Base-by-base conservation (phyloP, 2,888 invertebrate genomes). In the Lutraria lutraria region DNA sequence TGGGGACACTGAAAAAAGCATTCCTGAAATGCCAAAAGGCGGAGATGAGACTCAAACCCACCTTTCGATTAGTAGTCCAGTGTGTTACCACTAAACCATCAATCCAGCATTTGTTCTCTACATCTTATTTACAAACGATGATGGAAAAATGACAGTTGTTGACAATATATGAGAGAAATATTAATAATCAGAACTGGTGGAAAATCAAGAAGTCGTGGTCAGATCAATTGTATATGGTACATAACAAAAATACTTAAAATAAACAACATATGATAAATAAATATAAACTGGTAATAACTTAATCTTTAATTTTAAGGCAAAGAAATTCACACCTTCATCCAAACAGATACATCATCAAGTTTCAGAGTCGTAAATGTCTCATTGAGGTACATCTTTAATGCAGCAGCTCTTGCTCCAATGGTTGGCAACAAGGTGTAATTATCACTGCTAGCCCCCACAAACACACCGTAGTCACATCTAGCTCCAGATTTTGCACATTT, bases 381-480 rank as follows among this genome's bases (percentile, higher is more conserved):
- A 96, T 99, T 99, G 0, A 99, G 97, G 96, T 99, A 99, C 99
- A 99, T 99, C 97, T 99, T 99, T 13, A 99, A 97, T n/a, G 97
- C 97, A 16, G 98, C 98, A 2, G 98, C 98, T 0, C 98, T 98
- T 0, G 98, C 98, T 85, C 99, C 97, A 95, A 99, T 98, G 43
- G 90, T 83, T 0, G 97, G 97, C 53, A 98, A 97, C 0, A 97
- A 97, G 4, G 97, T 97, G 94, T 97, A 98, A 96, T 99, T 99
- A 68, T 97, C 98, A 12, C 98, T 98, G 0, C 99, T 98, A 15
- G 99, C 99, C 2, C 99, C 99, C 52, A 99, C 97, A 96, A 98
- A 99, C 63, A 99, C 96, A 0, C 98, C 99, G 96, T 99, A 99
- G 96, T 99, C 99, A 96, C 99, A 99, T 83, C 98, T 97, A 0